Evolutionary conservation across 2,797 vertebrate genomes (phyloP).

Genomic region (Coreius guichenoti): DNA sequence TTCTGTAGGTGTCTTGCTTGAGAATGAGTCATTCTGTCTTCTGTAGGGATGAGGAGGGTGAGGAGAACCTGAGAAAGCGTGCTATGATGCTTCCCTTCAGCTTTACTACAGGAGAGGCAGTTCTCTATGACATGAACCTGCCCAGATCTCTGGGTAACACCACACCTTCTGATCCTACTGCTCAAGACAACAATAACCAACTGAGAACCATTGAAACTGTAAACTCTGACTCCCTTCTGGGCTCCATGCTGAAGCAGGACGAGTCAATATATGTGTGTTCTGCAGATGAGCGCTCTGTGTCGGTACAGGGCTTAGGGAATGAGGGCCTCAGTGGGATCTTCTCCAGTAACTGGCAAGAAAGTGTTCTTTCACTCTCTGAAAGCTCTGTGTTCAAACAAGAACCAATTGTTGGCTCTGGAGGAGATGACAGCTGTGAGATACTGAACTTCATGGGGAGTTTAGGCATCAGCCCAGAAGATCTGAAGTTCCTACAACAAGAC

Average conservation of each 20-base stretch:
- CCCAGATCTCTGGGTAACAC: conserved; percentile 52
- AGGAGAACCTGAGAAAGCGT: conserved; percentile 75
- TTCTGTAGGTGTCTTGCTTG: not conserved
- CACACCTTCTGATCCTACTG: conserved; percentile 61
- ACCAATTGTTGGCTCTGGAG: conserved; percentile 59
- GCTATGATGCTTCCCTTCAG: conserved; percentile 76
- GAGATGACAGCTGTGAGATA: conserved; percentile 78
- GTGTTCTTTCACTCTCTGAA: conserved; percentile 65
- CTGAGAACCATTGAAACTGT: conserved; percentile 18
- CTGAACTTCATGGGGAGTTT: conserved; percentile 82
- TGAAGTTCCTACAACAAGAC: conserved; percentile 54
- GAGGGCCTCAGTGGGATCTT: conserved; percentile 62
- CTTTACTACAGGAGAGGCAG: conserved; percentile 74
- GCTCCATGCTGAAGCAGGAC: conserved; percentile 76
- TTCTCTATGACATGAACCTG: conserved; percentile 71
- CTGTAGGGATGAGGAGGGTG: conserved; percentile 78
- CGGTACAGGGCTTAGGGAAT: conserved; percentile 62
- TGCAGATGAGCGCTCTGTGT: conserved; percentile 39
- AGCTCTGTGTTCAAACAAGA: conserved; percentile 73
- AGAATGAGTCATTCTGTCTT: not conserved
- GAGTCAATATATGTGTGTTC: conserved; percentile 65
- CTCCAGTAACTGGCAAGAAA: conserved; percentile 69
- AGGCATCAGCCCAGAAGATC: conserved; percentile 65
- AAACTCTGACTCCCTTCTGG: conserved; percentile 71
- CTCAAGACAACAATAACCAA: conserved; percentile 64